Evolutionary conservation across 1,140 invertebrate genomes (phyloP).

Genomic region (Papilio dardanus): DNA sequence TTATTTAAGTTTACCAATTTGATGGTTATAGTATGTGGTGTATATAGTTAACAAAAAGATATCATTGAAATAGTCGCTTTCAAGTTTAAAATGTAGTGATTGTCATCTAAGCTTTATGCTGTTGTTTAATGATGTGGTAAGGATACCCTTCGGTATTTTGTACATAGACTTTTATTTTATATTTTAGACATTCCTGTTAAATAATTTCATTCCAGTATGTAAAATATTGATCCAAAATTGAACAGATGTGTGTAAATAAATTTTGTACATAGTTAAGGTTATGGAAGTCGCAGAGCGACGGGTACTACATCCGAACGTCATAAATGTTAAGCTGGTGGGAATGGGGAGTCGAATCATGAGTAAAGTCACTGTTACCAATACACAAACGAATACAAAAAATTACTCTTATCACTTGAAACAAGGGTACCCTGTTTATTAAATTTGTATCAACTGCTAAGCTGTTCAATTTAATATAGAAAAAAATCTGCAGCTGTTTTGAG

Average conservation of each 20-base stretch:
- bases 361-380: slow-evolving; percentile 67
- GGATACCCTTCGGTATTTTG: slow-evolving; percentile 53
- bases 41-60: slow-evolving; percentile 66
- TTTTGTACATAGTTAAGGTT: slow-evolving; percentile 76
- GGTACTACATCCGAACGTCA: slow-evolving; percentile 40
- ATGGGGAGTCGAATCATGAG: slow-evolving; percentile 44
- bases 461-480: background rate
- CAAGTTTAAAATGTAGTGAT: slow-evolving; percentile 59
- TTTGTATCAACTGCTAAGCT: background rate
- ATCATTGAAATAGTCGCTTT: slow-evolving; percentile 62
- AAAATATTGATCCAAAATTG: slow-evolving; percentile 66
- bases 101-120: slow-evolving; percentile 68
- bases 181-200: slow-evolving; percentile 76
- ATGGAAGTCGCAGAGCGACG: slow-evolving; percentile 74
- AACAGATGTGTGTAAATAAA: slow-evolving; percentile 76
- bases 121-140: slow-evolving; percentile 58
- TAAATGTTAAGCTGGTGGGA: slow-evolving; percentile 42
- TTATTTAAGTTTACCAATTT: slow-evolving; percentile 58
- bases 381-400: slow-evolving; percentile 36
- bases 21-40: slow-evolving; percentile 52
- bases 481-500: background rate
- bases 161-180: slow-evolving; percentile 68
- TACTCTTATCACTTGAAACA: background rate
- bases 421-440: background rate
- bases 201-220: slow-evolving; percentile 76